Percentiles rank a stretch among this genome's conserved stretches.
phyloP scores from a whole-genome alignment of 2,113 vertebrate species.

The Xenotilapia flavipinnis region DNA sequence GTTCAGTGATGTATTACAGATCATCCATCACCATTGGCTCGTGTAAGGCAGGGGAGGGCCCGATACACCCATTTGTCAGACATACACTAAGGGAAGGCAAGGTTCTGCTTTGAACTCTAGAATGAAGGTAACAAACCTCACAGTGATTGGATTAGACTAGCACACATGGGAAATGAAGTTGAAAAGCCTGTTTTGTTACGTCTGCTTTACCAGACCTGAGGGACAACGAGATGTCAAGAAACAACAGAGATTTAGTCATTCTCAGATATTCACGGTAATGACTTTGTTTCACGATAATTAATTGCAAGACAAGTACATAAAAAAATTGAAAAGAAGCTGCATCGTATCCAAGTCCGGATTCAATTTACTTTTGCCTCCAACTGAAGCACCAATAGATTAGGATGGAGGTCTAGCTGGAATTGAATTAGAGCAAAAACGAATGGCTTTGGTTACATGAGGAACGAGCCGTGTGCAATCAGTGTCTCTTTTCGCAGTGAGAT shows the following conservation, averaged over 20 bases:
- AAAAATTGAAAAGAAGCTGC: background rate
- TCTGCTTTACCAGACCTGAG: background rate
- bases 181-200: constrained; percentile 12
- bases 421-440: constrained; percentile 40
- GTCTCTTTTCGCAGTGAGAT: constrained; percentile 8
- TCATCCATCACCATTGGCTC: constrained; percentile 28
- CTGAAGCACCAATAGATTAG: constrained; percentile 16
- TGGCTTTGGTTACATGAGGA: constrained; percentile 37
- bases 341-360: background rate
- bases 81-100: background rate
- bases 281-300: background rate
- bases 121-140: constrained; percentile 31
- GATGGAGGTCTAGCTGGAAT: constrained; percentile 18
- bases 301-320: constrained; percentile 19
- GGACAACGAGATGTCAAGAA: background rate
- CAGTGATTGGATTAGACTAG: constrained; percentile 16
- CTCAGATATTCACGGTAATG: background rate
- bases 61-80: background rate
- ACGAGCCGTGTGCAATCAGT: constrained; percentile 40
- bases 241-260: background rate
- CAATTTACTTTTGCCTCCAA: constrained; percentile 23
- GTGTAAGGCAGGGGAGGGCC: background rate
- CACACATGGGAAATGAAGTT: constrained; percentile 27
- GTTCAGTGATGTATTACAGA: constrained; percentile 16
- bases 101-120: constrained; percentile 21